Conservation (phyloP, 2,113 vertebrate species). For the Phalacrocorax aristotelis region DNA sequence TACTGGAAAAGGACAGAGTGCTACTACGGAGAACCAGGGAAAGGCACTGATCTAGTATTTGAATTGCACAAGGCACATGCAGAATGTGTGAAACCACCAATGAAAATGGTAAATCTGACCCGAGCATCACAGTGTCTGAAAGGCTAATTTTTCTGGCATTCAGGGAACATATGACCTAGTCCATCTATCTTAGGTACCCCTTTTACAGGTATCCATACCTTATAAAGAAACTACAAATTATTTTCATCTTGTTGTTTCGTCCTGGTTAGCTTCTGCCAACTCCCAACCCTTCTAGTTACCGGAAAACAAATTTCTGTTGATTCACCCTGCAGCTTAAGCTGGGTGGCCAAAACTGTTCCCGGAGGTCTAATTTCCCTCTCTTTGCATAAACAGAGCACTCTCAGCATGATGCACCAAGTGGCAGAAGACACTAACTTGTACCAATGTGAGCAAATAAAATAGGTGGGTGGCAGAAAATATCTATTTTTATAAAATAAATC, state of each 20-base stretch:
- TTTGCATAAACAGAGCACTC: neutral
- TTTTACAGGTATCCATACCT: neutral
- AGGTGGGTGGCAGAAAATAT: neutral
- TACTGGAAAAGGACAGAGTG: neutral
- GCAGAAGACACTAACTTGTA: neutral
- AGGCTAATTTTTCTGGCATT: neutral
- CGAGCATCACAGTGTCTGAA: neutral
- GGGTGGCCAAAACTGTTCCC: neutral
- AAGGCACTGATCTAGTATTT: neutral
- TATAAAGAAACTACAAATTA: neutral
- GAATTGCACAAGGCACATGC: accelerated
- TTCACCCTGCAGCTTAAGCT: neutral
- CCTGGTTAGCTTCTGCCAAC: neutral
- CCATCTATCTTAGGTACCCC: neutral
- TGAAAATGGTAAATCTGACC: neutral
- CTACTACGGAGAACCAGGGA: neutral
- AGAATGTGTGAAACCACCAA: neutral
- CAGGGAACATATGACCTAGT: neutral
- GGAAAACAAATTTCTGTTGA: neutral
- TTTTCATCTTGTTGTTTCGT: neutral
- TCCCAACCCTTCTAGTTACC: neutral
- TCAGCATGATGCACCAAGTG: neutral
- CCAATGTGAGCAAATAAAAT: neutral
- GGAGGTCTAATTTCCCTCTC: neutral
- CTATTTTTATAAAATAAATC: neutral